Percentiles rank a stretch among this genome's conserved stretches.
phyloP scores from a whole-genome alignment of 2,113 vertebrate genomes.

The Brevimyrus niger region DNA sequence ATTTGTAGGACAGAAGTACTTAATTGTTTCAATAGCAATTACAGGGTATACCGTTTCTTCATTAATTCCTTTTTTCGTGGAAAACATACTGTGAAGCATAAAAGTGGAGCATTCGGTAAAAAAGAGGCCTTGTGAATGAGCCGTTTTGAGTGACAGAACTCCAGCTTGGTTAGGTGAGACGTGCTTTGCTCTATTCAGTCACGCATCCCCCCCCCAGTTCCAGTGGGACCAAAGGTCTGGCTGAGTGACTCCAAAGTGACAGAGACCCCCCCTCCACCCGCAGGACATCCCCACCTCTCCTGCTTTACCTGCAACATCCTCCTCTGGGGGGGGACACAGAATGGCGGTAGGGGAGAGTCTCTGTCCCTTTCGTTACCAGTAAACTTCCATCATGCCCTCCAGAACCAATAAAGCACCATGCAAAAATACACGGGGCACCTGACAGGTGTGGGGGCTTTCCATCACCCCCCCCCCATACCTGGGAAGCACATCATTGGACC shows the following conservation, averaged over 20 bases:
- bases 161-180: neutral
- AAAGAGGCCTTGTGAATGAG: constrained; percentile 38
- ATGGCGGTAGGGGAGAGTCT: neutral
- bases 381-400: neutral
- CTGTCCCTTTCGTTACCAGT: neutral
- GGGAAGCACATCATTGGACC: constrained; percentile 34
- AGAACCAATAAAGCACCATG: neutral
- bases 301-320: neutral
- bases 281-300: neutral
- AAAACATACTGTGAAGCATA: constrained; percentile 51
- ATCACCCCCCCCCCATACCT: neutral
- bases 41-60: constrained; percentile 69
- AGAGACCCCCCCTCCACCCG: too few species aligned
- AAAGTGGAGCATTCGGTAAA: constrained; percentile 49
- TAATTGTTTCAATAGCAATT: constrained; percentile 74
- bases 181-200: neutral
- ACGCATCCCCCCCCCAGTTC: neutral
- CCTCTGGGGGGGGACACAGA: neutral
- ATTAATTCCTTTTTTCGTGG: constrained; percentile 63
- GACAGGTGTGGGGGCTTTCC: neutral
- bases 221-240: neutral
- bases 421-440: neutral
- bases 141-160: constrained; percentile 24
- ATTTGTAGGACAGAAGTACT: constrained; percentile 77
- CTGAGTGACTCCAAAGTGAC: neutral